A percentile compares a stretch with the other conserved stretches of the same genome.
Evolutionary conservation across 2,113 vertebrate genomes (phyloP).

Genomic region (Oryzias woworae): DNA sequence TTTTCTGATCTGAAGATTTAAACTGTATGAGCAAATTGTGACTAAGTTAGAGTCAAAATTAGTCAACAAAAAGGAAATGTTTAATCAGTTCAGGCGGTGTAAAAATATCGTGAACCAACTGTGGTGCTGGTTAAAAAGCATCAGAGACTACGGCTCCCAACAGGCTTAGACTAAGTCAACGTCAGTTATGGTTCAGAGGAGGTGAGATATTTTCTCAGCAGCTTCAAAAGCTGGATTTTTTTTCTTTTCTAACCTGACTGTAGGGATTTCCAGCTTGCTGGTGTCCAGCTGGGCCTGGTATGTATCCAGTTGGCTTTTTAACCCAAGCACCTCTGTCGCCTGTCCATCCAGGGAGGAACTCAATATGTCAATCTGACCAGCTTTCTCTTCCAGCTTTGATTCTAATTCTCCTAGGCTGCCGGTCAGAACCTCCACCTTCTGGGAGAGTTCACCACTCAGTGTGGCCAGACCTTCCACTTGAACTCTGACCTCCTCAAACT

Average conservation of each 20-base stretch:
- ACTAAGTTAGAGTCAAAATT: conserved; percentile 30
- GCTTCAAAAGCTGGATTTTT: conserved; percentile 23
- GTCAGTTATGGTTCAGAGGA: conserved; percentile 60
- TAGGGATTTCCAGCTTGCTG: conserved; percentile 43
- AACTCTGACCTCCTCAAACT: conserved; percentile 47
- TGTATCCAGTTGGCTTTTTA: conserved; percentile 49
- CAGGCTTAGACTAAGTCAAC: conserved; percentile 60
- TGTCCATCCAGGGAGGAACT: conserved; percentile 47
- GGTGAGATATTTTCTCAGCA: conserved; percentile 46
- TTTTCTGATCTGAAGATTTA: background rate
- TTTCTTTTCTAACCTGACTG: conserved; percentile 45
- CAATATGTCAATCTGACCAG: conserved; percentile 19
- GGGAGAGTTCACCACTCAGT: conserved; percentile 37
- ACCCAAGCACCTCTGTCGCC: conserved; percentile 36
- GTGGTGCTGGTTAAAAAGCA: conserved; percentile 12
- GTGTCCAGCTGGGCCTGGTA: conserved; percentile 49
- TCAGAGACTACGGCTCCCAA: conserved; percentile 38
- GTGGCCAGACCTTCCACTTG: conserved; percentile 46
- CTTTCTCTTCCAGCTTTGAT: conserved; percentile 41
- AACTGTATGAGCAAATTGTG: background rate
- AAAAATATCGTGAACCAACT: conserved; percentile 9
- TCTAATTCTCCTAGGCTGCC: conserved; percentile 33
- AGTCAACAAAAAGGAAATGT: conserved; percentile 19
- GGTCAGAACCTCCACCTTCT: conserved; percentile 45
- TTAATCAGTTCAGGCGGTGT: conserved; percentile 30